Conservation (phyloP, 2,888 invertebrate species). For the Drosophila anceps region DNA sequence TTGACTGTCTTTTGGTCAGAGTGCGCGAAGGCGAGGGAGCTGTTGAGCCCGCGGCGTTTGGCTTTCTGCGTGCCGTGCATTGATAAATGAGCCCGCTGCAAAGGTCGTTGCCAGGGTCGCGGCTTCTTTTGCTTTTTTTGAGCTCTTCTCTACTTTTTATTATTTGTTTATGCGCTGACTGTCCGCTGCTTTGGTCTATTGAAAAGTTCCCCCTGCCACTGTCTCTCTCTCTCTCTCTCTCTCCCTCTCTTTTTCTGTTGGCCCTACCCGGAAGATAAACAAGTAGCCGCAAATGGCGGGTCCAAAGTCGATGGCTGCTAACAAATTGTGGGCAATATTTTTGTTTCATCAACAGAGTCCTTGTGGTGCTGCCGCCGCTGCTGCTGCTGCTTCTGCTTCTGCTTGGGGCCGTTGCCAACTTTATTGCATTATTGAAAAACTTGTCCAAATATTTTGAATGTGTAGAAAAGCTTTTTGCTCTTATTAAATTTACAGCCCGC, state of each 20-base stretch:
- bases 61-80: constrained; percentile 57
- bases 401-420: constrained; percentile 66
- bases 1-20: constrained; percentile 28
- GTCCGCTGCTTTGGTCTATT: constrained; percentile 69
- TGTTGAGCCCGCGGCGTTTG: constrained; percentile 38
- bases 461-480: constrained; percentile 71
- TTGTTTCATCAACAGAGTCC: constrained; percentile 77
- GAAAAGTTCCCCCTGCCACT: constrained; percentile 51
- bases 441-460: constrained; percentile 81
- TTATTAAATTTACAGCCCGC: constrained; percentile 64
- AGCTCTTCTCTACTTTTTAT: constrained; percentile 63
- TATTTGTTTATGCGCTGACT: constrained; percentile 76
- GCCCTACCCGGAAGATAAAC: constrained; percentile 65
- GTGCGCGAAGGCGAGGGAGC: constrained; percentile 1
- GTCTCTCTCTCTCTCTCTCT: constrained; percentile 4
- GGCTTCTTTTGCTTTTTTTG: constrained; percentile 28
- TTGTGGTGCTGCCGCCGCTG: constrained; percentile 30
- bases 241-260: constrained; percentile 12
- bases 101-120: constrained; percentile 80
- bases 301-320: constrained; percentile 60
- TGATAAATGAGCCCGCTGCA: constrained; percentile 75
- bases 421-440: constrained; percentile 82
- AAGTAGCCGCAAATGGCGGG: constrained; percentile 74
- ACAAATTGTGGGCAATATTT: constrained; percentile 81
- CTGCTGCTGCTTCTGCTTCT: constrained; percentile 24